Evolutionary conservation across 2,113 vertebrate species (phyloP).

Genomic region (Stegostoma tigrinum): DNA sequence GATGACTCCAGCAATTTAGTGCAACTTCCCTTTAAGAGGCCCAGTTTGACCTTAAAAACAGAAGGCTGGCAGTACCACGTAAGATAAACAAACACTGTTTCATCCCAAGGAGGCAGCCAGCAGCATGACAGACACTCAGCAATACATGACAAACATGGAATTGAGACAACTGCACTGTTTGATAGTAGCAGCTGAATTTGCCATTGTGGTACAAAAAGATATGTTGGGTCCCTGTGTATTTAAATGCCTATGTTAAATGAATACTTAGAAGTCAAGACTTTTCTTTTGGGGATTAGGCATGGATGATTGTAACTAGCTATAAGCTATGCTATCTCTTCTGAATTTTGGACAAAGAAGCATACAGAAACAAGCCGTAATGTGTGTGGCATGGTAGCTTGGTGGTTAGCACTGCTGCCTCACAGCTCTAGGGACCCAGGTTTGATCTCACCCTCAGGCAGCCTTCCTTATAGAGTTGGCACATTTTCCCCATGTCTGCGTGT

Average conservation of each 20-base stretch:
- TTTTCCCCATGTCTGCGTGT: too few relatives aligned
- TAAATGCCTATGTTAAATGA: background rate
- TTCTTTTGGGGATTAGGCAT: background rate
- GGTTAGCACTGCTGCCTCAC: too few relatives aligned
- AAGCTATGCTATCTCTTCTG: background rate
- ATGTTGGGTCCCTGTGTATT: background rate
- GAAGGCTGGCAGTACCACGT: too few relatives aligned
- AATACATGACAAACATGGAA: background rate
- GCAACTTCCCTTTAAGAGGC: background rate
- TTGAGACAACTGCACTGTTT: background rate
- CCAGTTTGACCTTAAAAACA: too few relatives aligned
- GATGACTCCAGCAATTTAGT: background rate
- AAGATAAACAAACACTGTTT: too few relatives aligned
- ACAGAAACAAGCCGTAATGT: background rate
- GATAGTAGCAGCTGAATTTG: background rate
- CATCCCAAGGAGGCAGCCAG: too few relatives aligned
- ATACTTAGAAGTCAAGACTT: background rate
- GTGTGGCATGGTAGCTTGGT: too few relatives aligned
- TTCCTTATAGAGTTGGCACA: too few relatives aligned
- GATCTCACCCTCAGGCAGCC: too few relatives aligned
- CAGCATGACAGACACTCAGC: too few relatives aligned
- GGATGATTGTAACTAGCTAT: background rate
- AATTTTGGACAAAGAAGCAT: background rate
- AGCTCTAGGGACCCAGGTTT: too few relatives aligned
- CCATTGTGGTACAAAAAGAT: background rate